Conservation (phyloP, 2,797 vertebrate genomes). For the Bradypodion ventrale region DNA sequence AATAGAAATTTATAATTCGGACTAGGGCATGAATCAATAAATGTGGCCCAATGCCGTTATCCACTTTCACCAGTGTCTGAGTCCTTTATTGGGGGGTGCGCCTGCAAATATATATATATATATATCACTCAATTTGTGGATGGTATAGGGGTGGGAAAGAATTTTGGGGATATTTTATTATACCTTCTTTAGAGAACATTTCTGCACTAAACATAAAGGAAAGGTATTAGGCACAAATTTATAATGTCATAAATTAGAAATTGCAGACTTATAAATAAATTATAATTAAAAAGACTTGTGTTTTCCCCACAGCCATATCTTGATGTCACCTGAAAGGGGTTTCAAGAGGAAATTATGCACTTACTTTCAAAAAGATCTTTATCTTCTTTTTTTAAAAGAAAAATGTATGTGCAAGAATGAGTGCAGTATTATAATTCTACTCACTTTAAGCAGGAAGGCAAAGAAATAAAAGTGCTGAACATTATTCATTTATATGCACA, state of each 20-base stretch:
- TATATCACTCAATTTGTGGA: no score
- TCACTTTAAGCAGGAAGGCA: not conserved
- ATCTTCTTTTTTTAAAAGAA: not conserved
- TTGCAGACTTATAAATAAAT: not conserved
- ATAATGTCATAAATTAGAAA: not conserved
- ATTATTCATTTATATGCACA: not conserved
- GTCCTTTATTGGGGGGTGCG: no score
- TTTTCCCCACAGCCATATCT: not conserved
- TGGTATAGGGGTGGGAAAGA: not conserved
- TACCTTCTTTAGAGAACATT: not conserved
- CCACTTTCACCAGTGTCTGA: no score
- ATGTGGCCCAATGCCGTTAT: no score
- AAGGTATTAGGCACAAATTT: not conserved
- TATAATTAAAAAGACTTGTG: not conserved
- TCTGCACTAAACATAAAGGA: not conserved
- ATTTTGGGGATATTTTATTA: not conserved
- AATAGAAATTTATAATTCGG: no score
- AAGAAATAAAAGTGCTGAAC: conserved; percentile 4
- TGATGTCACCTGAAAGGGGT: not conserved
- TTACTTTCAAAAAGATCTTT: conserved; percentile 5
- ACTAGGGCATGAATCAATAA: no score
- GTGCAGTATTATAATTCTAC: conserved; percentile 1
- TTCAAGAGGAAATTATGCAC: conserved; percentile 10
- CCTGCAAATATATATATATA: no score
- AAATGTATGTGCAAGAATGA: not conserved